These are phyloP conservation scores for Ommatoiulus sabulosus DNA, from an alignment of 2,888 invertebrate genomes.

Conservation along the genomic window DNA sequence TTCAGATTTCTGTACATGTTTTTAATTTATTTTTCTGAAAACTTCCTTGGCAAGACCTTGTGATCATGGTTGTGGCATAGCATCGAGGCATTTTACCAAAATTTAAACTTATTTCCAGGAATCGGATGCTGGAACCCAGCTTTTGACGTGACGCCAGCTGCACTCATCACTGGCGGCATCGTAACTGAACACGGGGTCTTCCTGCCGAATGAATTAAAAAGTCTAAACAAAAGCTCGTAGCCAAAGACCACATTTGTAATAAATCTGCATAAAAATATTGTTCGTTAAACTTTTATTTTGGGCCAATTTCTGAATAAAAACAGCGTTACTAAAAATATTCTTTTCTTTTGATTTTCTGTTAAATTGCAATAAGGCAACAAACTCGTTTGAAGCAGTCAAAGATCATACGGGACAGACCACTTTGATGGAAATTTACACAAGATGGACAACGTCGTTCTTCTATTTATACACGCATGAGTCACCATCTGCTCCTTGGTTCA, in stretches of 20 bases:
- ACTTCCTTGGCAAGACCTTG: too few relatives aligned
- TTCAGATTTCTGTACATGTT: too few relatives aligned
- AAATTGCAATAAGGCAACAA: too few relatives aligned
- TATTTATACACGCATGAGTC: not conserved
- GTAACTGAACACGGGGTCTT: slow-evolving; percentile 94
- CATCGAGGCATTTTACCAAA: too few relatives aligned
- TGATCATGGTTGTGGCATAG: too few relatives aligned
- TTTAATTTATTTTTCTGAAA: too few relatives aligned
- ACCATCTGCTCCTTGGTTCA: not conserved
- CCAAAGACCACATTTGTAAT: not conserved
- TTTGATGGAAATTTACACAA: not conserved
- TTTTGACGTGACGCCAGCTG: slow-evolving; percentile 96
- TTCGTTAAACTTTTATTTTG: not conserved
- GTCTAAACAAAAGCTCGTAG: not conserved
- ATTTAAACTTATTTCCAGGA: slow-evolving; percentile 71
- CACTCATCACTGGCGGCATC: slow-evolving; percentile 87
- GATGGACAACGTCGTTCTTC: not conserved
- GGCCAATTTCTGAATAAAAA: not conserved
- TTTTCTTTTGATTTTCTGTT: too few relatives aligned
- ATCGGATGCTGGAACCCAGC: slow-evolving; percentile 98
- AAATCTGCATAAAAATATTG: not conserved
- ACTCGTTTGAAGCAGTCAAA: too few relatives aligned
- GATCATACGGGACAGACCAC: not conserved
- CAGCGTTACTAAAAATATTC: not conserved
- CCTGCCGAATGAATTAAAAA: slow-evolving; percentile 72